A percentile compares a stretch with the other conserved stretches of the same genome.
Evolutionary conservation across 2,797 vertebrate species (phyloP).

Genomic region (Malacoctenus gilli): DNA sequence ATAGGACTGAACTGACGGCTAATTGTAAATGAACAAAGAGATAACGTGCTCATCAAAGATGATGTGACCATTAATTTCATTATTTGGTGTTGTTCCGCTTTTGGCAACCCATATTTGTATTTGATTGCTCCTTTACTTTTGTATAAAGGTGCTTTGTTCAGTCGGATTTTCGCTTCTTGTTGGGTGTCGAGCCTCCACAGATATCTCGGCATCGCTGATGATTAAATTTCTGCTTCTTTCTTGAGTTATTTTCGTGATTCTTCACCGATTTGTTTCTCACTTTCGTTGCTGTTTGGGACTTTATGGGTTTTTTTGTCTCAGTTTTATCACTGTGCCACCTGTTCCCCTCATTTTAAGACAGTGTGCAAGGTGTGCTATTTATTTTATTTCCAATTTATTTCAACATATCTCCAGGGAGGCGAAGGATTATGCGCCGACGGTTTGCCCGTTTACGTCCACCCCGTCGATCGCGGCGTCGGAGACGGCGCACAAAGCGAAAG

Average conservation of each 20-base stretch:
- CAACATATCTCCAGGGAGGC: constrained; percentile 3
- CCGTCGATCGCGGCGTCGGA: constrained; percentile 30
- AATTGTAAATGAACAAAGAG: not conserved
- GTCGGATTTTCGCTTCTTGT: no score
- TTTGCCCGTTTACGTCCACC: constrained; percentile 30
- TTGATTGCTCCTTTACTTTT: not conserved
- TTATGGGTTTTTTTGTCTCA: no score
- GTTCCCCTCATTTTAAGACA: constrained; percentile 15
- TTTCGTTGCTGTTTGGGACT: no score
- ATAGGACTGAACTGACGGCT: not conserved
- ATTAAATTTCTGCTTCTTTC: not conserved
- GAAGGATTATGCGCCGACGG: constrained; percentile 25
- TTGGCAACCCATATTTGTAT: not conserved
- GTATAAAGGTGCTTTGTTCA: no score
- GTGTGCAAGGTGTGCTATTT: constrained; percentile 8
- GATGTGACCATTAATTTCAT: not conserved
- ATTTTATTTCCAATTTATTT: constrained; percentile 14
- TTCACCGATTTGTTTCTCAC: no score
- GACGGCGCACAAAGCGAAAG: constrained; percentile 49
- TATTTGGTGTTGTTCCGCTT: not conserved
- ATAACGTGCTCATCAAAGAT: not conserved
- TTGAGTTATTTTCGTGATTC: no score
- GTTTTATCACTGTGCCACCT: not conserved
- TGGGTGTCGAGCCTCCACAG: no score
- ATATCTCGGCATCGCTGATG: not conserved